Conservation (phyloP, 2,797 vertebrate genomes). For the Microcaecilia unicolor region DNA sequence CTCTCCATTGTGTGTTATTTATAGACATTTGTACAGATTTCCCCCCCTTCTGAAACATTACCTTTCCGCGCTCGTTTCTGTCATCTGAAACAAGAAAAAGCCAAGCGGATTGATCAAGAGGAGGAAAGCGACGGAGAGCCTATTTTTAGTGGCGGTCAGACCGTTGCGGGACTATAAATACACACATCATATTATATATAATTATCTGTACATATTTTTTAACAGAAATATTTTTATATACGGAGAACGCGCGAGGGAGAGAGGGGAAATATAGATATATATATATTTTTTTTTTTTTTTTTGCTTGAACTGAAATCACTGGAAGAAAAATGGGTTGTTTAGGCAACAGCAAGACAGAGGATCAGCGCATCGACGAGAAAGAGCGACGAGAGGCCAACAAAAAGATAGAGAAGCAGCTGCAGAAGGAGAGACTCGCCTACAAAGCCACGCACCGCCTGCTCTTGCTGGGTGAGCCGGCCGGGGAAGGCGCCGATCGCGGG, state of each 20-base stretch:
- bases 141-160: constrained; percentile 30
- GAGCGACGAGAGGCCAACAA: constrained; percentile 95
- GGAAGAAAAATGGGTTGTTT: constrained; percentile 84
- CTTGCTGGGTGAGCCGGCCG: constrained; percentile 84
- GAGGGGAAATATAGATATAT: no score
- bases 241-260: no score
- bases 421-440: constrained; percentile 89
- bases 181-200: no score
- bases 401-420: constrained; percentile 94
- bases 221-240: no score
- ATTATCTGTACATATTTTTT: no score
- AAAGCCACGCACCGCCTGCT: constrained; percentile 93
- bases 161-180: constrained; percentile 8
- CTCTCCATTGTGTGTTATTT: constrained; percentile 20
- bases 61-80: constrained; percentile 26
- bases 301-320: neutral
- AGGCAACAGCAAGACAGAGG: constrained; percentile 95
- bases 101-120: constrained; percentile 9
- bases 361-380: constrained; percentile 96
- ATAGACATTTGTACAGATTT: constrained; percentile 17
- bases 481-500: no score
- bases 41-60: constrained; percentile 16
- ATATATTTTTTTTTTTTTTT: no score
- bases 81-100: constrained; percentile 18
- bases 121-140: constrained; percentile 28